Evolutionary conservation across 2,888 invertebrate genomes (phyloP).

Genomic region (Nineta flava): DNA sequence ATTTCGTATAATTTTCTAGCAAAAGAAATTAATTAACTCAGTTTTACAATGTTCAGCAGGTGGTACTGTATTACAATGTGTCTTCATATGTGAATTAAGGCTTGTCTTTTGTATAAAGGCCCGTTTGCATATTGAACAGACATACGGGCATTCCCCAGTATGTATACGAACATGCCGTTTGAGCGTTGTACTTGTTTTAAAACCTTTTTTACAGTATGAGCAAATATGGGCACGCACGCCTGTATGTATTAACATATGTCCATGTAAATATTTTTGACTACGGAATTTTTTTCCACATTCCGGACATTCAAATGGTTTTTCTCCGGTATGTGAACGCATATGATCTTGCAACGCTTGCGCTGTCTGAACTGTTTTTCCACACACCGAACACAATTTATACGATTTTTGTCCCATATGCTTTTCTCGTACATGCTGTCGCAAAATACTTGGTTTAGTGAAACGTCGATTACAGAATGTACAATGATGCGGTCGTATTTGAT

Average conservation of each 20-base stretch:
- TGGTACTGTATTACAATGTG: not conserved
- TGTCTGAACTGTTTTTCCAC: not conserved
- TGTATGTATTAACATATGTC: not conserved
- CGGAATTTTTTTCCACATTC: not conserved
- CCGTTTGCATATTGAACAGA: not conserved
- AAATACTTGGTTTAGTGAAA: not conserved
- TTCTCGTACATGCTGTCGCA: not conserved
- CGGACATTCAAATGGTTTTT: not conserved
- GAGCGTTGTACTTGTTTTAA: not conserved
- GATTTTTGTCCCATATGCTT: not conserved
- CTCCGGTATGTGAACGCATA: not conserved
- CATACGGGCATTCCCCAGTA: not conserved
- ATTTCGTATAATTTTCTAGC: no score
- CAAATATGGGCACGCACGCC: not conserved
- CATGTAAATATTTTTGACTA: not conserved
- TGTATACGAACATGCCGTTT: not conserved
- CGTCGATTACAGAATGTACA: not conserved
- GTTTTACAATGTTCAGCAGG: no score
- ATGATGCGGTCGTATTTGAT: not conserved
- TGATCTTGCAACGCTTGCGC: not conserved
- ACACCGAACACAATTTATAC: not conserved
- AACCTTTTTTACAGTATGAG: not conserved
- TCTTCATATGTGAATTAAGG: not conserved
- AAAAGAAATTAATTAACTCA: no score
- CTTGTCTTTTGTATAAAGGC: not conserved